Base-by-base conservation (phyloP, 2,797 vertebrate species). In the Anas capensis region DNA sequence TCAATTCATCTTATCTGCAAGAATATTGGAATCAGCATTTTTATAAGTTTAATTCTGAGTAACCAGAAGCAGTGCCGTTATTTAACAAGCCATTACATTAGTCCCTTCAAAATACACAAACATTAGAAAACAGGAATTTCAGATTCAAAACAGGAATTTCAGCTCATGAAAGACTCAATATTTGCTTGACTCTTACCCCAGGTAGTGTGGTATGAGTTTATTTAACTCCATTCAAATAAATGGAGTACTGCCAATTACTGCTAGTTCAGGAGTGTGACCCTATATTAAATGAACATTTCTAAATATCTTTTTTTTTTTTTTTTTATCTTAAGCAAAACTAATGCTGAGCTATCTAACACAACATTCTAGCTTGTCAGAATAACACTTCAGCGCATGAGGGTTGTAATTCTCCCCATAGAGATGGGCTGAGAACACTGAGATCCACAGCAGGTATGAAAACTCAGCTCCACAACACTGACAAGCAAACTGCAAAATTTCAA, bases 361-460 rank as follows among this genome's bases (percentile, higher is more conserved):
- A 38, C 23, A 23, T 68, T 88, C 86, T 11, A 68, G 33, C 79
- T 78, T 87, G 54, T 33, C 61, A 90, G 69, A 86, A 86, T 26
- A 57, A 71, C 2, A 17, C 72, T 54, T 75, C 61, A 64, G 54
- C 5, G 42, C 64, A 14, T 0, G 7, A 75, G 33, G 38, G 40
- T 2, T 87, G 57, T 51, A 83, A 65, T 92, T 86, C 82, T 89
- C 61, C 71, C 53, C 27, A 10, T 24, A 48, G 57, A 93, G 64
- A 49, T 7, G 58, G 56, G 10, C 31, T 17, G 44, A 82, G 93
- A 80, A 38, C 77, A 80, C 38, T 0, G 15, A 84, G 71, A 75
- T 82, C 40, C 70, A 56, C 77, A 87, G 91, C 90, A 93, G 76
- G 91, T 68, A 77, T 8, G 58, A 89, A 83, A 93, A 86, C 48